These are phyloP conservation scores for Pycnonotus jocosus DNA, from an alignment of 2,113 vertebrate species.

Conservation along the genomic window DNA sequence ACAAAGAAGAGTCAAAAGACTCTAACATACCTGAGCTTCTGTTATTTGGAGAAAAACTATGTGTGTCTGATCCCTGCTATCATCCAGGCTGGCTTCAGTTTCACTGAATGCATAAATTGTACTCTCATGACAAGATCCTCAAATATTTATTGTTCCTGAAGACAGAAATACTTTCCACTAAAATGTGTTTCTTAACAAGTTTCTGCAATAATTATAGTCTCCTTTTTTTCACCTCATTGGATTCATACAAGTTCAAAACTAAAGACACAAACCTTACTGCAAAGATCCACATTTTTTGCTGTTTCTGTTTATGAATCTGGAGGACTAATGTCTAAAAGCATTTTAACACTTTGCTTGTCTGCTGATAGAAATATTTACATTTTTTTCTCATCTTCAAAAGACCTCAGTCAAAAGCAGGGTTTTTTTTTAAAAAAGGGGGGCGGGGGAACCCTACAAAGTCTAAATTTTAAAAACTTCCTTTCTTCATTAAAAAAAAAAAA, in stretches of 20 bases:
- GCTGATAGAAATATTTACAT: neutral
- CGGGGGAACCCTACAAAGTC: accelerated
- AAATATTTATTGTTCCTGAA: neutral
- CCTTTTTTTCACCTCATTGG: accelerated
- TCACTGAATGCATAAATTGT: neutral
- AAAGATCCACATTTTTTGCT: neutral
- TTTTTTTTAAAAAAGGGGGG: neutral
- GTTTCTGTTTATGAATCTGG: neutral
- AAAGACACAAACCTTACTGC: neutral
- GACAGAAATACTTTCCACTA: neutral
- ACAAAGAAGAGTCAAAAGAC: neutral
- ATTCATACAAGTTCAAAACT: neutral
- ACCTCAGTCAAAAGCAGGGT: neutral
- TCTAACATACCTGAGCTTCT: neutral
- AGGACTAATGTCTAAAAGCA: neutral
- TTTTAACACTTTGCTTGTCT: neutral
- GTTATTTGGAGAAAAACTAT: neutral
- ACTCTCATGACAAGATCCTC: neutral
- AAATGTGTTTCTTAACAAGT: neutral
- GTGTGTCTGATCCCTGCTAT: neutral
- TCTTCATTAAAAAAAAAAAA: neutral
- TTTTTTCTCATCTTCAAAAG: neutral
- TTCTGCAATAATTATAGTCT: neutral
- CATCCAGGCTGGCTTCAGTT: neutral
- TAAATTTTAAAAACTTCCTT: neutral